Evolutionary conservation across 2,113 vertebrate species (phyloP), one percentile per base, ranked within the genome.

Genomic region (Macroglossus sobrinus): DNA sequence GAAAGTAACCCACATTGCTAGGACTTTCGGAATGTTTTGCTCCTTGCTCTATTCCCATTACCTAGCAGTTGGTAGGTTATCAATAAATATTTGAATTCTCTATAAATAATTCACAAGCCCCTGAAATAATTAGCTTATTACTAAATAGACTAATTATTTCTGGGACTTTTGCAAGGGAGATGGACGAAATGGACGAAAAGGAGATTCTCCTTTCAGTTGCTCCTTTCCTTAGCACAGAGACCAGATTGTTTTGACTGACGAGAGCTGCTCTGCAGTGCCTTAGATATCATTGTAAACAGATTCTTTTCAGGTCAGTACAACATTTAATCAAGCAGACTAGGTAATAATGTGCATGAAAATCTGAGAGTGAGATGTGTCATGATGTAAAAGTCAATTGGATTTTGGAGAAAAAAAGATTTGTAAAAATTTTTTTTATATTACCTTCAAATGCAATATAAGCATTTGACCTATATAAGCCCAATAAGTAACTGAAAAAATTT

Each of bases 61-160:
- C 40, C 15, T 72, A 40, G 19, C 45, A 84, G 35, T 78, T 55
- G 71, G 53, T 76, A 87, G 76, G 21, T 45, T 84, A 82, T 84
- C 43, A 94, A 74, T 90, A 86, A 91, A 79, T 87, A 91, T 38
- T 92, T 91, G 74, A 78, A 28, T 85, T 93, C 63, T 88, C 53
- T 22, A 55, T 88, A 82, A 82, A 78, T 90, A 94, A 45, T 50
- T 28, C 55, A 57, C 16, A 5, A 69, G 11, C 9, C 16, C 61
- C 53, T 75, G 81, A 90, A n/a, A 50, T 50, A 50, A 50, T 50
- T 50, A 50, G 50, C 15, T 15, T 5, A 47, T 84, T 88, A 84
- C 21, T 55, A 78, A 78, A 38, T 76, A 85, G 82, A 18, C 71
- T 92, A 80, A 43, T 66, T 78, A 91, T 95, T 94, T n/a, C 53